A percentile compares a stretch with the other conserved stretches of the same genome.
phyloP scores from a whole-genome alignment of 2,888 invertebrate genomes.

The Camponotus fellah region DNA sequence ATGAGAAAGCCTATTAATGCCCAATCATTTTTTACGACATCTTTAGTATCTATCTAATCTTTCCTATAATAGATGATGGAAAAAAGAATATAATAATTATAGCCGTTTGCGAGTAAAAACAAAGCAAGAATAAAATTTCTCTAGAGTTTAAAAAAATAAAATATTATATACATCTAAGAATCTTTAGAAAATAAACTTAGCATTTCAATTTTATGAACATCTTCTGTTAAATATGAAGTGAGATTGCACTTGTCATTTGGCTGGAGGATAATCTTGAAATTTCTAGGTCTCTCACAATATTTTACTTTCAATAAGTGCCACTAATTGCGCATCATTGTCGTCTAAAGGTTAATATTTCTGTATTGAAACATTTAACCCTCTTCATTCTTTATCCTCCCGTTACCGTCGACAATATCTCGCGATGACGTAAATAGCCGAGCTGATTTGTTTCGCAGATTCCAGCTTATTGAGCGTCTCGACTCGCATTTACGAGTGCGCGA shows the following conservation, averaged over 20 bases:
- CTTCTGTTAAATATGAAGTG: not conserved
- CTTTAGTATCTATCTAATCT: not conserved
- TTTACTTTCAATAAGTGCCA: constrained; percentile 16
- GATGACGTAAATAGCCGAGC: constrained; percentile 27
- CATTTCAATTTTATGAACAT: not conserved
- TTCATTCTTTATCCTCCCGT: constrained; percentile 20
- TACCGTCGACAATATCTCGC: constrained; percentile 11
- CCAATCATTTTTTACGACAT: constrained; percentile 8
- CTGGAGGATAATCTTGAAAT: not conserved
- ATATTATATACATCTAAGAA: not conserved
- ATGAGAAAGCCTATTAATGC: constrained; percentile 39
- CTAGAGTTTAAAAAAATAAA: not conserved
- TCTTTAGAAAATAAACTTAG: not conserved
- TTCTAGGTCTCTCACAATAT: not conserved
- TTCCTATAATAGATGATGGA: not conserved
- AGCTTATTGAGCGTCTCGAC: constrained; percentile 19
- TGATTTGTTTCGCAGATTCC: constrained; percentile 26
- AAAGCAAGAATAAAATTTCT: not conserved
- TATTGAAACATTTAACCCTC: constrained; percentile 41
- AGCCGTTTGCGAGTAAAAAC: not conserved
- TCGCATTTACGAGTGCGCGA: constrained; percentile 14
- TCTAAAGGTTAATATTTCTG: constrained; percentile 22
- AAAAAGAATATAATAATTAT: not conserved
- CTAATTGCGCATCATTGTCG: constrained; percentile 3
- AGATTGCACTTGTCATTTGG: not conserved